Percentiles rank a stretch among this genome's conserved stretches.
Evolutionary conservation across 2,888 invertebrate genomes (phyloP).

Genomic region (Drosophila prolongata): DNA sequence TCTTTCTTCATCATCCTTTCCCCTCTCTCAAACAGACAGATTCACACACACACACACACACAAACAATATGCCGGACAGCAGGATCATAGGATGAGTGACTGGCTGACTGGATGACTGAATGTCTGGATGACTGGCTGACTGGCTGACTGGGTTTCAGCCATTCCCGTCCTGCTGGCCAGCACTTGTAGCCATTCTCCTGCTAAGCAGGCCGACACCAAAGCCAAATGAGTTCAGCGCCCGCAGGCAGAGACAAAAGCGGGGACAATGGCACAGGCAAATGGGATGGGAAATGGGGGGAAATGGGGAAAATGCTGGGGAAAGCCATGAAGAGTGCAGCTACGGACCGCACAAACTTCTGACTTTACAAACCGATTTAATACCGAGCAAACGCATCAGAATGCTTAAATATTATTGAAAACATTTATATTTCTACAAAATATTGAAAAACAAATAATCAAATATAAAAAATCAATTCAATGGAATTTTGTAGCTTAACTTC

Average conservation of each 20-base stretch:
- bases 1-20: conserved; percentile 30
- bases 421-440: no score
- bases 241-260: conserved; percentile 31
- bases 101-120: conserved; percentile 37
- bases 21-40: neutral
- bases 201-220: conserved; percentile 64
- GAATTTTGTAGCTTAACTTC: no score
- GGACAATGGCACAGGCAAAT: conserved; percentile 25
- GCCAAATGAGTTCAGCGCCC: conserved; percentile 75
- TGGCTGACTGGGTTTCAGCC: conserved; percentile 26
- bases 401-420: no score
- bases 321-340: neutral
- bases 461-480: no score
- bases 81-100: conserved; percentile 31
- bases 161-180: conserved; percentile 25
- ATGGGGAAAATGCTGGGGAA: neutral
- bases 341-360: neutral
- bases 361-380: neutral
- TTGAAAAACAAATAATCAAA: no score
- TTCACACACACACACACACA: conserved; percentile 40
- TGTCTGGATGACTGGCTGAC: conserved; percentile 30
- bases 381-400: neutral
- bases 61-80: conserved; percentile 66
- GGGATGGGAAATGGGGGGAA: neutral
- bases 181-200: conserved; percentile 66